phyloP scores from a whole-genome alignment of 2,113 vertebrate genomes.

The Crotalus helleri region DNA sequence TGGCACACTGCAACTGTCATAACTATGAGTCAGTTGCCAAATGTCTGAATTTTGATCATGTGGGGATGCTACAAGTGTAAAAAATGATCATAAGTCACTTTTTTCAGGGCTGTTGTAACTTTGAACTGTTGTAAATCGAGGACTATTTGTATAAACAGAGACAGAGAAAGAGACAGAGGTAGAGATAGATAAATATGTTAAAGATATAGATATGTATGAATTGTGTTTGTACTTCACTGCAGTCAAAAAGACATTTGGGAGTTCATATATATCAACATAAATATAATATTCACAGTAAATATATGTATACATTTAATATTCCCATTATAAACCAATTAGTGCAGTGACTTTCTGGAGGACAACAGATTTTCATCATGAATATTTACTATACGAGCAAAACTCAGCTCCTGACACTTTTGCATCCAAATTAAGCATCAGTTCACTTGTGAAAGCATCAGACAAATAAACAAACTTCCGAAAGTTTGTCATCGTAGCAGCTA shows the following conservation, averaged over 20 bases:
- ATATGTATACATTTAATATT: neutral
- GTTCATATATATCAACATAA: neutral
- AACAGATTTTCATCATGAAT: conserved; percentile 62
- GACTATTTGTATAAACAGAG: neutral
- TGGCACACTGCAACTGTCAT: neutral
- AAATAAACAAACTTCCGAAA: conserved; percentile 64
- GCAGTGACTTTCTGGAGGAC: conserved; percentile 41
- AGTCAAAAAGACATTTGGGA: neutral
- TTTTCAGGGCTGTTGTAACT: neutral
- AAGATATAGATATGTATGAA: neutral
- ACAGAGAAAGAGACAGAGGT: no score
- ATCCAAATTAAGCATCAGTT: conserved; percentile 66
- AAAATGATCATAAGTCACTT: no score
- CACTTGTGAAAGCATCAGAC: conserved; percentile 66
- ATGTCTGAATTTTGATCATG: no score
- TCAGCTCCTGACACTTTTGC: conserved; percentile 63
- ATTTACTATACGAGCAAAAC: conserved; percentile 50
- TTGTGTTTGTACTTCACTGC: neutral
- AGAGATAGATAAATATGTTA: no score
- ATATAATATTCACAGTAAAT: neutral
- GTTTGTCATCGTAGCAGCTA: conserved; percentile 64
- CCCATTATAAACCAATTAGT: neutral
- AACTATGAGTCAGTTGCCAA: neutral
- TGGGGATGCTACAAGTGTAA: no score
- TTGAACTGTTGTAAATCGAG: neutral